Evolutionary conservation across 2,113 vertebrate genomes (phyloP), one percentile per base, ranked within the genome.

Genomic region (Catharus minimus): DNA sequence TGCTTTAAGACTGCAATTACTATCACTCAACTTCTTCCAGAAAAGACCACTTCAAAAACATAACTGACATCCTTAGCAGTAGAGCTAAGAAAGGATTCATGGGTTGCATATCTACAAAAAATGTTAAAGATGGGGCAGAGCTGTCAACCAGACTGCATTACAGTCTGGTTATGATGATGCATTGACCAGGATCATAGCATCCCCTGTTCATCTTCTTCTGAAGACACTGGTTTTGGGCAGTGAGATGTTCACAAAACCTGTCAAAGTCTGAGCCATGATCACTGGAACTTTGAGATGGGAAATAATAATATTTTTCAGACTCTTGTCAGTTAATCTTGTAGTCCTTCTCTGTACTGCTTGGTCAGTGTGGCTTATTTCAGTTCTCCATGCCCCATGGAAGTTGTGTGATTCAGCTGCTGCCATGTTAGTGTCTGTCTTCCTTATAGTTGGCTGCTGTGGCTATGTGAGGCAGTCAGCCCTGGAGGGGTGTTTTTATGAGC

Each of bases 401-500:
- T 28, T 53, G 38, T 61, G 26, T 5, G 17, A 44, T 61, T 92
- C 74, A 69, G 75, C 46, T 73, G 58, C 53, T 87, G 38, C 11
- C 26, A 8, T 60, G 41, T 75, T 87, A 77, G 20, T 0, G 0
- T 74, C 69, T 1, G 0, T 58, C 27, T 77, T 88, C 57, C 74
- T 81, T 84, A 4, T 10, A 58, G n/a, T 10, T 90, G 67, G 43
- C 83, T 79, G 47, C 84, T 60, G 53, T 82, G 56, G 60, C 89
- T 82, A 66, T 61, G 43, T 88, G 91, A 75, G 88, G 36, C 74
- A 82, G 61, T 53, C 72, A 58, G 92, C 82, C 82, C 84, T 84
- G 71, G 69, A 89, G 90, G 83, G 38, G 28, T 69, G 44, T 89
- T 95, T 95, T 95, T 93, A 79, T 94, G 71, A 92, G 86, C 67